Conservation (phyloP, 1,140 invertebrate genomes). For the Pomacea maculata region DNA sequence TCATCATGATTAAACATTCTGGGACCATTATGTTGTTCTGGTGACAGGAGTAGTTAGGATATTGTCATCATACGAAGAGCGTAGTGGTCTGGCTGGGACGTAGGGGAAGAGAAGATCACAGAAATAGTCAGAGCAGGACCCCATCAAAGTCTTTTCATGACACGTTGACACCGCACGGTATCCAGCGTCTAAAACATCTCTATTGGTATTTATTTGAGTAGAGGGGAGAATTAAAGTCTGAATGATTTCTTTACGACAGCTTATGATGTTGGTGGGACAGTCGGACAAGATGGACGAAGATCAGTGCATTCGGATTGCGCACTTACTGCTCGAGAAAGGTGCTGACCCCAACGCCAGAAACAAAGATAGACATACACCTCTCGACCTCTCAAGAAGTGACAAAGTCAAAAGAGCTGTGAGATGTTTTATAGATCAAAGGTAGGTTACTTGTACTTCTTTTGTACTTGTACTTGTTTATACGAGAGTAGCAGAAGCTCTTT, state of each 20-base stretch:
- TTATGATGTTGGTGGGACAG: slow-evolving; percentile 8
- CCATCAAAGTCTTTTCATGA: too few species aligned
- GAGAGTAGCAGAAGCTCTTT: not conserved
- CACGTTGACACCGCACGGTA: too few species aligned
- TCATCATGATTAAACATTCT: too few species aligned
- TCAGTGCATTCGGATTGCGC: not conserved
- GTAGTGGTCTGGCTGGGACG: too few species aligned
- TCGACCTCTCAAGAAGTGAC: not conserved
- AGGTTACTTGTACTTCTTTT: not conserved
- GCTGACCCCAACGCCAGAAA: slow-evolving; percentile 8
- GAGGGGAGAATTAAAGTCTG: not conserved
- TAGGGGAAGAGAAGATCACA: too few species aligned
- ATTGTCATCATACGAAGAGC: too few species aligned
- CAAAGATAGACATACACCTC: not conserved
- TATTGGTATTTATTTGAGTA: too few species aligned
- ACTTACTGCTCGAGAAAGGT: not conserved
- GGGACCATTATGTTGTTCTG: too few species aligned
- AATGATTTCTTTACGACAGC: not conserved
- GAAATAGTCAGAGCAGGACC: too few species aligned
- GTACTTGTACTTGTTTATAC: too few species aligned
- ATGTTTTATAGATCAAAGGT: not conserved
- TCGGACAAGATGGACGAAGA: not conserved
- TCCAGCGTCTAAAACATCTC: too few species aligned
- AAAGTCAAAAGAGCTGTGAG: not conserved
- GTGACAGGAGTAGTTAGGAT: too few species aligned